Evolutionary conservation across 2,888 invertebrate genomes (phyloP).

Genomic region (Andrena hattorfiana): DNA sequence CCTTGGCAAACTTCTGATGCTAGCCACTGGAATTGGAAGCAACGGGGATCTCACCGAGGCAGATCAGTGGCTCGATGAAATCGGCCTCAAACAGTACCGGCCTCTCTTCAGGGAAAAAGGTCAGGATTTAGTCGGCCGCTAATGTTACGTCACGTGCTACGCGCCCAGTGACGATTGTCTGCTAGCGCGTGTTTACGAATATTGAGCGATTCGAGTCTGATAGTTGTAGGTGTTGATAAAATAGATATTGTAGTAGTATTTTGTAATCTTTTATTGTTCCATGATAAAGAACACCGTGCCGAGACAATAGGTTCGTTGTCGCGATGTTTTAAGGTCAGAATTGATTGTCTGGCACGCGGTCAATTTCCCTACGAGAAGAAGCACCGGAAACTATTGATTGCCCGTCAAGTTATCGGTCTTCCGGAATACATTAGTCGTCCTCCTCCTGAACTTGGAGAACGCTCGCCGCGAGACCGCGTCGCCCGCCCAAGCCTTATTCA

Average conservation of each 20-base stretch:
- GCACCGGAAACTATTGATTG: slow-evolving; percentile 67
- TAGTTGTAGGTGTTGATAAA: too few relatives aligned
- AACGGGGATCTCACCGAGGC: slow-evolving; percentile 88
- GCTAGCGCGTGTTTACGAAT: background rate
- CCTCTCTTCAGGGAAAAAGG: slow-evolving; percentile 90
- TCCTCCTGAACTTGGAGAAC: background rate
- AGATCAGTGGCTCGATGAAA: slow-evolving; percentile 91
- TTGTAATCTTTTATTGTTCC: too few relatives aligned
- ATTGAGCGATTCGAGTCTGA: too few relatives aligned
- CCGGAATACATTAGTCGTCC: slow-evolving; percentile 36
- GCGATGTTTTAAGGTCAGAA: slow-evolving; percentile 60
- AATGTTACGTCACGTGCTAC: background rate
- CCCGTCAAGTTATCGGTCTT: slow-evolving; percentile 59
- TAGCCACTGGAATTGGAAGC: slow-evolving; percentile 80
- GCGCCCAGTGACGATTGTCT: background rate
- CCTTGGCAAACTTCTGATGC: slow-evolving; percentile 82
- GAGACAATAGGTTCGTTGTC: slow-evolving; percentile 56
- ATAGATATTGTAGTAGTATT: too few relatives aligned
- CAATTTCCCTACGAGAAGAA: slow-evolving; percentile 63
- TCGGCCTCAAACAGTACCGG: slow-evolving; percentile 90
- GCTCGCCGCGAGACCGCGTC: background rate
- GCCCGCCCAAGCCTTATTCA: slow-evolving; percentile 28
- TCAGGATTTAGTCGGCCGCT: slow-evolving; percentile 83
- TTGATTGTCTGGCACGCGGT: slow-evolving; percentile 71
- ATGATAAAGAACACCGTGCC: background rate